Base-by-base conservation (phyloP, 2,888 invertebrate species). In the Tetragonula carbonaria region DNA sequence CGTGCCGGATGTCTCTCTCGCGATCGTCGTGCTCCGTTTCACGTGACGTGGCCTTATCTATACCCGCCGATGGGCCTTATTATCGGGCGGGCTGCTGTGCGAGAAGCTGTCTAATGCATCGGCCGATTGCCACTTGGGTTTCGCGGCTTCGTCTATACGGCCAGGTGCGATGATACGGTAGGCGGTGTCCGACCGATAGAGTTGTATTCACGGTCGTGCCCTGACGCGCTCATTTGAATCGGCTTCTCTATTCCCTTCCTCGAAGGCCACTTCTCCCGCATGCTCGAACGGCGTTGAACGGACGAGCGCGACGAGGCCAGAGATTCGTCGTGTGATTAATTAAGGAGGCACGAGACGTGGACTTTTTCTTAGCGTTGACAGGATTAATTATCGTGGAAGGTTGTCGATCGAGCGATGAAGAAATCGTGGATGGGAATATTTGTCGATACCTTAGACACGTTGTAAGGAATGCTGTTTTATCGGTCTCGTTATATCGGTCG, bases 121-220 rank as follows among this genome's bases (percentile, higher is more conserved):
- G 81, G 59, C 67, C 76, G 80, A 84, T 78, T 70, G 82, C 71
- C 75, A 78, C 78, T 80, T 78, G 74, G 53, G 72, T 80, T 82
- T 88, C 72, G 82, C 75, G 53, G 50, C 76, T 8, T 45, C 55
- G 68, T 18, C n/a, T 68, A 28, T 75, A 73, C 63, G 45, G 67
- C 67, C 66, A 78, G 75, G 65, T 70, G 80, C 80, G 84, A 88
- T 78, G 78, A 86, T 88, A 82, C 68, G 80, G 82, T 88, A 76
- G 86, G 86, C 84, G 87, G 83, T 59, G 65, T 65, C 65, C 78
- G n/a, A 74, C 21, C 65, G 84, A 85, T 85, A 79, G 84, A 85
- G 84, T 85, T 76, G 84, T 83, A 82, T 62, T 74, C 78, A 63
- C 63, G 28, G 51, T 21, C 63, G 50, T 50, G 65, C 74, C 71